A percentile compares a stretch with the other conserved stretches of the same genome.
These are phyloP conservation scores for Cephalopachus bancanus DNA, from an alignment of 2,797 vertebrate genomes.

Conservation along the genomic window DNA sequence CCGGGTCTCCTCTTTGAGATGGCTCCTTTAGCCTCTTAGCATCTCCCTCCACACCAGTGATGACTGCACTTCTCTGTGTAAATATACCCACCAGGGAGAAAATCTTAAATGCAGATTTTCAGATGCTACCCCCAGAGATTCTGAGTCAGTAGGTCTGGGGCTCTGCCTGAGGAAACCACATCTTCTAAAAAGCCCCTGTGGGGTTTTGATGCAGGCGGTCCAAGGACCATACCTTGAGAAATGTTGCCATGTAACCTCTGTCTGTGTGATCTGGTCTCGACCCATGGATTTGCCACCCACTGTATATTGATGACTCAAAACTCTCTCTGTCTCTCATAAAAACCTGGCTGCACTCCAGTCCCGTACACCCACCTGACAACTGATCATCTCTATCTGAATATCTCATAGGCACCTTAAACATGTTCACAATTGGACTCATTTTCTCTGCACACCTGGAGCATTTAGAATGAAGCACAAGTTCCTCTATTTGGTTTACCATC, in stretches of 20 bases:
- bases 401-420: slow-evolving; percentile 20
- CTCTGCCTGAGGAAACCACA: neutral
- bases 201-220: neutral
- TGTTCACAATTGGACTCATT: slow-evolving; percentile 20
- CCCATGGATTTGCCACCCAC: neutral
- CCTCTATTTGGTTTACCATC: neutral
- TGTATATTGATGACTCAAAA: neutral
- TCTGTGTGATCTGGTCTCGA: neutral
- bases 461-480: neutral
- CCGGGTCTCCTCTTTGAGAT: neutral
- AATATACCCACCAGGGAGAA: neutral
- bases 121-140: neutral
- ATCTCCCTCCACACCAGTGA: neutral
- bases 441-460: slow-evolving; percentile 42
- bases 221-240: slow-evolving; percentile 35
- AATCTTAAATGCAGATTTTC: neutral
- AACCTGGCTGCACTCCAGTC: slow-evolving; percentile 31
- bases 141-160: neutral
- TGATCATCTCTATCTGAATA: neutral
- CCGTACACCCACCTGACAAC: slow-evolving; percentile 33
- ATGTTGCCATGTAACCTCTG: neutral
- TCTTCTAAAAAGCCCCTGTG: neutral
- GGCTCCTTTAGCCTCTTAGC: neutral
- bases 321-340: neutral
- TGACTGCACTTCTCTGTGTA: neutral